Percentiles rank a stretch among this genome's conserved stretches.
phyloP scores from a whole-genome alignment of 1,140 invertebrate genomes.

The Temnothorax longispinosus region DNA sequence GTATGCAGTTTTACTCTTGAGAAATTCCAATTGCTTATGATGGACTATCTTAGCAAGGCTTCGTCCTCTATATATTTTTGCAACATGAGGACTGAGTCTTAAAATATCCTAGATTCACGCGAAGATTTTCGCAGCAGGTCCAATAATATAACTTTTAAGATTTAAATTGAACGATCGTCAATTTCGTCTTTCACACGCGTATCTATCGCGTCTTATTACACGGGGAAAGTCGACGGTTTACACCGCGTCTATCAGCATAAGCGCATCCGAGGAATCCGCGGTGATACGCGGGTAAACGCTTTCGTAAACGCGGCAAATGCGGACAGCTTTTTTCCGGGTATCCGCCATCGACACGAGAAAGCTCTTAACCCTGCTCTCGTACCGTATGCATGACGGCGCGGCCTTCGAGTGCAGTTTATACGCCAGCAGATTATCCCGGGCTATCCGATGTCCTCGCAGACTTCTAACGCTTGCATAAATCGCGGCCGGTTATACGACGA shows the following conservation, averaged over 20 bases:
- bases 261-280: neutral
- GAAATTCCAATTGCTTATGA: neutral
- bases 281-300: conserved; percentile 9
- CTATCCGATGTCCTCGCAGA: conserved; percentile 23
- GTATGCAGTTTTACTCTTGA: conserved; percentile 1
- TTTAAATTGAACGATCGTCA: neutral
- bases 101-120: neutral
- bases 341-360: conserved; percentile 44
- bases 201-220: too few relatives aligned
- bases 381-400: conserved; percentile 22
- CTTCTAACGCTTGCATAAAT: conserved; percentile 18
- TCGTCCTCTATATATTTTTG: neutral
- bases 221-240: neutral
- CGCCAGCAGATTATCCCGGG: conserved; percentile 38
- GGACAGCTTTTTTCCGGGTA: conserved; percentile 36
- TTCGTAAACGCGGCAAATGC: conserved; percentile 4
- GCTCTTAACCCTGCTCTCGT: conserved; percentile 44
- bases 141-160: neutral
- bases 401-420: conserved; percentile 26
- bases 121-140: neutral
- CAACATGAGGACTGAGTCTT: neutral
- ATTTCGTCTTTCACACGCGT: neutral
- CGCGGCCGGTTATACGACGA: neutral
- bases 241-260: neutral
- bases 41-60: neutral